Evolutionary conservation across 2,113 vertebrate genomes (phyloP).

Genomic region (Urocitellus parryii): DNA sequence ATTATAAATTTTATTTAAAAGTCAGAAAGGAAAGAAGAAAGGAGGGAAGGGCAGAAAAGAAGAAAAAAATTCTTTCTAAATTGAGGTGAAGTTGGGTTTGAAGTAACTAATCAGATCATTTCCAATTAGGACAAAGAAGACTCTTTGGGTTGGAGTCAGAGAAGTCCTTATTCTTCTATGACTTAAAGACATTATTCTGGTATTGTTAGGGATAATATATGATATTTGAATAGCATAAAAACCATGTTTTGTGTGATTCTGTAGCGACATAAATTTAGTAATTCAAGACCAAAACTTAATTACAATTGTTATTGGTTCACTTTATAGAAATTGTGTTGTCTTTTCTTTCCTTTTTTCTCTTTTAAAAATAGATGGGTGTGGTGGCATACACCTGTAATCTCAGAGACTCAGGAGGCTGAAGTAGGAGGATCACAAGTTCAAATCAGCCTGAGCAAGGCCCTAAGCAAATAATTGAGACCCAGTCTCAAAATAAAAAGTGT

Average conservation of each 20-base stretch:
- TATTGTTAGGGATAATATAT: not conserved
- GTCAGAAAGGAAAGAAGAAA: not conserved
- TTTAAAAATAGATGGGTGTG: too few relatives aligned
- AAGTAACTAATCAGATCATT: not conserved
- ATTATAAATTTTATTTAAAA: not conserved
- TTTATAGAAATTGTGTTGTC: not conserved
- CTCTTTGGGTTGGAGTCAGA: not conserved
- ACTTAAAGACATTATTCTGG: not conserved
- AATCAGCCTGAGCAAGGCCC: too few relatives aligned
- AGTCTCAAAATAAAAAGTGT: too few relatives aligned
- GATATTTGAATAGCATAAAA: conserved; percentile 3
- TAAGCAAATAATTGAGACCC: too few relatives aligned
- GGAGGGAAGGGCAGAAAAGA: not conserved
- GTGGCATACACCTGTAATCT: too few relatives aligned
- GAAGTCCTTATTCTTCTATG: not conserved
- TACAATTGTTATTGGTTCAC: not conserved
- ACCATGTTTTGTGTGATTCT: not conserved
- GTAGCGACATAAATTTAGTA: conserved; percentile 16
- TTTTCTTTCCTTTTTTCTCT: not conserved
- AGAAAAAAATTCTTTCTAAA: not conserved
- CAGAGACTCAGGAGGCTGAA: too few relatives aligned
- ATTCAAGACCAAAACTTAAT: not conserved
- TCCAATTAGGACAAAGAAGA: not conserved
- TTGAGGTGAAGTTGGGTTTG: not conserved
- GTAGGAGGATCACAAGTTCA: too few relatives aligned